Evolutionary conservation across 2,797 vertebrate species (phyloP), one percentile per base, ranked within the genome.

Genomic region (Ambastaia sidthimunki): DNA sequence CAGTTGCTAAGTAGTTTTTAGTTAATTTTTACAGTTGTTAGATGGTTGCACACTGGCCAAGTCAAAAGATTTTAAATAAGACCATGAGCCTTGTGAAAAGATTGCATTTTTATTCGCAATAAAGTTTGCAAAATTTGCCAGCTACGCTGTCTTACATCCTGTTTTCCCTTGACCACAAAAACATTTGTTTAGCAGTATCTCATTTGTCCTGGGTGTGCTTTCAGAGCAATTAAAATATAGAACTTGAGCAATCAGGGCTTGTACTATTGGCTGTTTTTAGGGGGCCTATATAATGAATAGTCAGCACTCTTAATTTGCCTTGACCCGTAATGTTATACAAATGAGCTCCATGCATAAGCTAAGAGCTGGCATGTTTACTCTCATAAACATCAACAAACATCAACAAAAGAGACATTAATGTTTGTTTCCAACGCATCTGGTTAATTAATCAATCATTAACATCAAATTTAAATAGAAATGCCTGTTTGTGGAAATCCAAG

Each of bases 151-250:
- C 7, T 63, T n/a, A 6, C 79, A 83, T 89, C 83, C 83, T 81
- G 74, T 87, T 28, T 88, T 90, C 81, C 59, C 67, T 73, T 76
- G 31, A 65, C 78, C 78, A 85, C 82, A 87, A 77, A 89, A 68
- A 85, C 21, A 88, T 91, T 86, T 87, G 83, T 86, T 82, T 75
- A 81, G 84, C 66, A 41, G 55, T 82, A 84, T 86, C 80, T 85
- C 78, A 86, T 93, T 91, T 81, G 84, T 91, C 90, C 87, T 60
- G 89, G 88, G 91, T 83, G 82, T 62, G 80, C 89, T 66, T 79
- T 86, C 71, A 31, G 57, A 86, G 82, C 69, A 70, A 89, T 90
- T 88, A 88, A 87, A 82, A 86, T 83, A 88, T 69, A 79, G 67
- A 80, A 85, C 84, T 81, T 83, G 89, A 91, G 89, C 86, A 89